A percentile compares a stretch with the other conserved stretches of the same genome.
Evolutionary conservation across 2,888 invertebrate genomes (phyloP).

Genomic region (Harmothoe impar): DNA sequence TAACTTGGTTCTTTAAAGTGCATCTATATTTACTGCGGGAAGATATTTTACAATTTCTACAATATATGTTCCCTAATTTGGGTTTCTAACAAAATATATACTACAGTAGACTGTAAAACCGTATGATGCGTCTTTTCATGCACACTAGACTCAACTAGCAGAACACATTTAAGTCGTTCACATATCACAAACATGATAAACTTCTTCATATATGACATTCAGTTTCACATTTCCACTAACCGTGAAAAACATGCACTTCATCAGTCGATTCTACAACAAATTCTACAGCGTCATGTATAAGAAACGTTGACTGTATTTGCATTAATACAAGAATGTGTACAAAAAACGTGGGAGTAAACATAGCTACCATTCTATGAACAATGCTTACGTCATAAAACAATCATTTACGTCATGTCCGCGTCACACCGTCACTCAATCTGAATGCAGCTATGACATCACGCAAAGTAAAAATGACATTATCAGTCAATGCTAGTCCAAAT

Average conservation of each 20-base stretch:
- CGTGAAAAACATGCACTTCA: background rate
- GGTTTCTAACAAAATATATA: background rate
- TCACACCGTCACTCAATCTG: background rate
- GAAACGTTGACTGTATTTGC: background rate
- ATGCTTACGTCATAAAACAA: background rate
- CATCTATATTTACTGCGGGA: background rate
- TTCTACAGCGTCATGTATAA: background rate
- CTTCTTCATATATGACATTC: background rate
- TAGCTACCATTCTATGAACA: background rate
- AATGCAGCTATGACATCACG: background rate
- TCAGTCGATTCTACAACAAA: background rate
- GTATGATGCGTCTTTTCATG: too few relatives aligned
- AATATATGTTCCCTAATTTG: background rate
- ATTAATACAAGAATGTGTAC: background rate
- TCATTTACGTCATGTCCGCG: background rate
- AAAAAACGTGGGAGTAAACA: background rate
- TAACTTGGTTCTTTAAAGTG: background rate
- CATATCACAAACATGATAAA: background rate
- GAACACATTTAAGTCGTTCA: background rate
- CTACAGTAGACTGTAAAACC: background rate
- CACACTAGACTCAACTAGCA: too few relatives aligned
- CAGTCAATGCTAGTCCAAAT: background rate
- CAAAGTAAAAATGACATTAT: background rate
- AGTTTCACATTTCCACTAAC: background rate
- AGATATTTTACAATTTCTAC: background rate